Percentiles rank a stretch among this genome's conserved stretches.
phyloP scores from a whole-genome alignment of 1,140 invertebrate genomes.

The Camponotus pennsylvanicus region DNA sequence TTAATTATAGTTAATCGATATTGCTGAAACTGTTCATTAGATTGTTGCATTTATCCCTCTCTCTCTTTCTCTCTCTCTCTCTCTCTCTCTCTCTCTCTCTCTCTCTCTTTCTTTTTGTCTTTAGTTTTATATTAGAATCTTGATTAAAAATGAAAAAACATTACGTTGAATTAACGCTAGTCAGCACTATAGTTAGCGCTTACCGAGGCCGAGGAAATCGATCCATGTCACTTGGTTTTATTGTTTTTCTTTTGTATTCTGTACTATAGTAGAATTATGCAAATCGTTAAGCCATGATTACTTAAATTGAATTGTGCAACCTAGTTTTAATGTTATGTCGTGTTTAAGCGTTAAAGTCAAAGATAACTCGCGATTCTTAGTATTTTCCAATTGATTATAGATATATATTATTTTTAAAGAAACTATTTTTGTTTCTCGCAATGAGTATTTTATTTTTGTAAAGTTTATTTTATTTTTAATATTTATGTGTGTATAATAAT shows the following conservation, averaged over 20 bases:
- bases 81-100: not conserved
- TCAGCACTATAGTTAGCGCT: slow-evolving; percentile 3
- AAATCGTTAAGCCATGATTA: not conserved
- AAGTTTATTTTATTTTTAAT: slow-evolving; percentile 2
- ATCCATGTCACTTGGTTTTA: not conserved
- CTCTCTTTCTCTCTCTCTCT: not conserved
- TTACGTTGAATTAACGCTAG: not conserved
- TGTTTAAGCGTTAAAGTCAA: not conserved
- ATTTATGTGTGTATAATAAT: slow-evolving; percentile 19
- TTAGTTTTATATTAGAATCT: slow-evolving; percentile 24
- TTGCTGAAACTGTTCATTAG: not conserved
- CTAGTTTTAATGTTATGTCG: not conserved
- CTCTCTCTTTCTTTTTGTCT: not conserved
- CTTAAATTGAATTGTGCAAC: not conserved
- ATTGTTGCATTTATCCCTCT: not conserved
- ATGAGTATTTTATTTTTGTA: not conserved
- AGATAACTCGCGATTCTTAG: not conserved
- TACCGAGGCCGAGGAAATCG: slow-evolving; percentile 36
- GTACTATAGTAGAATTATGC: not conserved
- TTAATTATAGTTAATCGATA: not conserved
- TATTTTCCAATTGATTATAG: not conserved
- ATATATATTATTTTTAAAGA: not conserved
- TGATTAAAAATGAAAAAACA: slow-evolving; percentile 22
- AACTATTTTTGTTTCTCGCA: not conserved
- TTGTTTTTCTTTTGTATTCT: not conserved